phyloP scores from a whole-genome alignment of 2,113 vertebrate genomes.

The Dissostichus mawsoni region DNA sequence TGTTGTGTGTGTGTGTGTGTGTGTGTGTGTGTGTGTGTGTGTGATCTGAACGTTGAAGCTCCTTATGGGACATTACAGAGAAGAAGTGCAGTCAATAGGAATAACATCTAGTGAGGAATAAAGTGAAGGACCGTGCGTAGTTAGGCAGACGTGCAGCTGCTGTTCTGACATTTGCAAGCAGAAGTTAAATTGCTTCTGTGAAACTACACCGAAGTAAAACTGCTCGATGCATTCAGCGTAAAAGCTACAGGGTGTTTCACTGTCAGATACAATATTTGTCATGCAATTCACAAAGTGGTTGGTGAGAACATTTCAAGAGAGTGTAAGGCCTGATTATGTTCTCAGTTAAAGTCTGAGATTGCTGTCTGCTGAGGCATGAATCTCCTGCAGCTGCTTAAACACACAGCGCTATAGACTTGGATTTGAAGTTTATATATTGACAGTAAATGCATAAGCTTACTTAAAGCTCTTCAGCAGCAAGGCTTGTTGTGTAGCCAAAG shows the following conservation, averaged over 20 bases:
- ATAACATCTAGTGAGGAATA: slow-evolving; percentile 1
- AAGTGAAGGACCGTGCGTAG: neutral
- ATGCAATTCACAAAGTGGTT: slow-evolving; percentile 7
- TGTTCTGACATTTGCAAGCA: slow-evolving; percentile 4
- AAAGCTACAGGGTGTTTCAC: neutral
- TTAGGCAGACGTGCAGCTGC: neutral
- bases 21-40: neutral
- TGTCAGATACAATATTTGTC: neutral
- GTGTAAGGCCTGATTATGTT: neutral
- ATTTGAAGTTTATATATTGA: neutral
- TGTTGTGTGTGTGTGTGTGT: neutral
- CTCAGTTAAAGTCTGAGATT: slow-evolving; percentile 5
- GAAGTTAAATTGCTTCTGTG: neutral
- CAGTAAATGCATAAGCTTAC: neutral
- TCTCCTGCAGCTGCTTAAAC: slow-evolving; percentile 7
- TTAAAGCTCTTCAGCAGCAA: neutral
- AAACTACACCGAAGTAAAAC: neutral
- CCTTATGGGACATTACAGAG: slow-evolving; percentile 10
- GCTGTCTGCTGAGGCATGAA: slow-evolving; percentile 23
- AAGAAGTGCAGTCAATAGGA: neutral
- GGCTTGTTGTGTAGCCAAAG: neutral
- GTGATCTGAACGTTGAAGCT: slow-evolving; percentile 18
- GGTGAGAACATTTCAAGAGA: neutral
- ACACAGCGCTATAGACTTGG: slow-evolving; percentile 7
- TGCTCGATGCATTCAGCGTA: neutral